These are phyloP conservation scores for Cheilosia vernalis DNA, from an alignment of 2,888 invertebrate species.

Conservation along the genomic window DNA sequence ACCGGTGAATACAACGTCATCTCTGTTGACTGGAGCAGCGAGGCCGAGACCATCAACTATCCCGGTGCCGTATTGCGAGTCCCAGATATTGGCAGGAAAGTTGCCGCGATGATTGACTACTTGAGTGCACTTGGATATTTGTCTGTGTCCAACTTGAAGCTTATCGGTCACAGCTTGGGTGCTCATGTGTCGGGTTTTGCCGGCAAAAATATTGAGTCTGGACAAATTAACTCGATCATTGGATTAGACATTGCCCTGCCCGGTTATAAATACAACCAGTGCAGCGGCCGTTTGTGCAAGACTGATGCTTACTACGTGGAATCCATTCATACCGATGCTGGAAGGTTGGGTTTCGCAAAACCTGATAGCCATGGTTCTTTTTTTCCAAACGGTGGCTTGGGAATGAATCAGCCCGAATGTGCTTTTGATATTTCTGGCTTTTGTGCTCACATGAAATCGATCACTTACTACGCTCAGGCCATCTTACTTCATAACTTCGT, in stretches of 20 bases:
- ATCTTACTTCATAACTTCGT: slow-evolving; percentile 79
- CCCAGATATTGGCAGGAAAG: slow-evolving; percentile 77
- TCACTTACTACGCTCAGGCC: slow-evolving; percentile 83
- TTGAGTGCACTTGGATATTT: slow-evolving; percentile 83
- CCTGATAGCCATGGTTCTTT: slow-evolving; percentile 84
- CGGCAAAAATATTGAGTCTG: slow-evolving; percentile 84
- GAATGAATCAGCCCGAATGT: slow-evolving; percentile 85
- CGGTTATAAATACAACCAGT: slow-evolving; percentile 77
- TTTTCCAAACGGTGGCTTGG: slow-evolving; percentile 85
- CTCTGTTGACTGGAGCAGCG: slow-evolving; percentile 86
- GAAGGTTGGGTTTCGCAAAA: slow-evolving; percentile 78
- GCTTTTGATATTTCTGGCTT: slow-evolving; percentile 80
- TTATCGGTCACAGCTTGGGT: slow-evolving; percentile 86
- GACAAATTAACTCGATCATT: slow-evolving; percentile 85
- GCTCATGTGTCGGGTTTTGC: slow-evolving; percentile 86
- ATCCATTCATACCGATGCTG: slow-evolving; percentile 81
- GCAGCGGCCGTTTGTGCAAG: slow-evolving; percentile 77
- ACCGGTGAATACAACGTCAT: slow-evolving; percentile 86
- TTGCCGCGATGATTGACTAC: slow-evolving; percentile 79
- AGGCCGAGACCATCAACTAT: slow-evolving; percentile 85
- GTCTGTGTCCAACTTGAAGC: slow-evolving; percentile 84
- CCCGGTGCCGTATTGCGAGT: slow-evolving; percentile 84
- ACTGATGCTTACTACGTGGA: slow-evolving; percentile 81
- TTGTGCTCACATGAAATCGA: slow-evolving; percentile 84
- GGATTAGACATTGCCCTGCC: slow-evolving; percentile 82